A percentile compares a stretch with the other conserved stretches of the same genome.
These are phyloP conservation scores for Hylaeus anthracinus DNA, from an alignment of 1,140 invertebrate genomes.

Conservation along the genomic window DNA sequence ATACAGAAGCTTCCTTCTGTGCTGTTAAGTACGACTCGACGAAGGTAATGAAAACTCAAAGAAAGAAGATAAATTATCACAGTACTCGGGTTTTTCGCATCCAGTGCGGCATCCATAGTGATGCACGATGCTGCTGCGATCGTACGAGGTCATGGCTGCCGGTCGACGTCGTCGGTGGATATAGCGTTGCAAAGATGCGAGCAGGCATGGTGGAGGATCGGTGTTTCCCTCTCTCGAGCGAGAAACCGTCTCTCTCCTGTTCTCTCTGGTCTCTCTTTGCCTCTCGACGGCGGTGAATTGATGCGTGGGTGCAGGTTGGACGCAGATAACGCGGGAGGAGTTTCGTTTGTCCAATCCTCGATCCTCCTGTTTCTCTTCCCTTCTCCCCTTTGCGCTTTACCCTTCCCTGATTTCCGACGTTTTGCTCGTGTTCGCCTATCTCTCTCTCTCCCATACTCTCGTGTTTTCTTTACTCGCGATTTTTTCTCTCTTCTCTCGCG, in stretches of 20 bases:
- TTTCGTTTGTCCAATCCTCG: constrained; percentile 79
- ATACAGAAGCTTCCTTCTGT: too few relatives aligned
- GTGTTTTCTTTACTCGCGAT: constrained; percentile 5
- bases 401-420: constrained; percentile 4
- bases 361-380: constrained; percentile 70
- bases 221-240: constrained; percentile 24
- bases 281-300: constrained; percentile 52
- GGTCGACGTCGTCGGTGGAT: constrained; percentile 18
- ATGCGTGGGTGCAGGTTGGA: constrained; percentile 77
- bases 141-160: constrained; percentile 61
- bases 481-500: too few relatives aligned
- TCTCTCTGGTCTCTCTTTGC: constrained; percentile 2
- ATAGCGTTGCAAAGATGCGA: not conserved
- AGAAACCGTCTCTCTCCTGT: not conserved
- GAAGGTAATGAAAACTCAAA: too few relatives aligned
- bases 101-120: too few relatives aligned
- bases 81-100: too few relatives aligned
- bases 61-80: too few relatives aligned
- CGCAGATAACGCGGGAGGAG: constrained; percentile 77
- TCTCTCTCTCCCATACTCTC: not conserved
- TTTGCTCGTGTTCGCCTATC: constrained; percentile 1
- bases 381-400: constrained; percentile 13
- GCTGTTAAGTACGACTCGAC: too few relatives aligned
- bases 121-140: constrained; percentile 28
- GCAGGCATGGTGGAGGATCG: constrained; percentile 43